Conservation (phyloP, 2,113 vertebrate genomes). For the Notiomystis cincta region DNA sequence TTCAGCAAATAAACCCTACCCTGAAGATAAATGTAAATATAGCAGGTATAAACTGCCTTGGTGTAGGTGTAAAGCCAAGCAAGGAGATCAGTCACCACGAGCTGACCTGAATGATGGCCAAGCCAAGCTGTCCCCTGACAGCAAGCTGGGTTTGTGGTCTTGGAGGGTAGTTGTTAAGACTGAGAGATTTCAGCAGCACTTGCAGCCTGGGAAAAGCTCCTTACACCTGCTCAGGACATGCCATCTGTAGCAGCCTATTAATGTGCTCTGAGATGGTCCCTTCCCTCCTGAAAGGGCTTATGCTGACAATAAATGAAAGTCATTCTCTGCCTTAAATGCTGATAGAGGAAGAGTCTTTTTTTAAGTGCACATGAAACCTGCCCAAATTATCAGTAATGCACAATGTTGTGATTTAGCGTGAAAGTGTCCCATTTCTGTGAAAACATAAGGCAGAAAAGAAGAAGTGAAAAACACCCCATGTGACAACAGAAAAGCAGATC, state of each 20-base stretch:
- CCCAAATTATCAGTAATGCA: not conserved
- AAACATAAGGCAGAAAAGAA: slow-evolving; percentile 10
- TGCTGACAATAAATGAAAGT: not conserved
- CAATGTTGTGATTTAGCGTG: not conserved
- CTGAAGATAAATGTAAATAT: not conserved
- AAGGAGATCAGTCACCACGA: not conserved
- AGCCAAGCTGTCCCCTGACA: not conserved
- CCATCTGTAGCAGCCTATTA: not conserved
- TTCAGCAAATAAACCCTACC: not conserved
- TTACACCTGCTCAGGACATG: not conserved
- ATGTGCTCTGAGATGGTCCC: not conserved
- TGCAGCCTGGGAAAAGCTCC: not conserved
- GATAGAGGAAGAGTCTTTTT: not conserved
- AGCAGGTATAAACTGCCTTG: not conserved
- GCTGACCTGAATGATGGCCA: not conserved
- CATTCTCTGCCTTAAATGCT: not conserved
- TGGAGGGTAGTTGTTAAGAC: not conserved
- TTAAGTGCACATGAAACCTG: not conserved
- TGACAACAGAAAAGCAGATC: not conserved
- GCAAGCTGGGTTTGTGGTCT: fast-evolving
- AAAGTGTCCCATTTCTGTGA: not conserved
- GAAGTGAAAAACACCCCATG: not conserved
- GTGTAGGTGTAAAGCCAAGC: not conserved
- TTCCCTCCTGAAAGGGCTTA: not conserved
- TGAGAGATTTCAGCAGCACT: not conserved